Evolutionary conservation across 2,888 invertebrate species (phyloP).

Genomic region (Philaethria dido): DNA sequence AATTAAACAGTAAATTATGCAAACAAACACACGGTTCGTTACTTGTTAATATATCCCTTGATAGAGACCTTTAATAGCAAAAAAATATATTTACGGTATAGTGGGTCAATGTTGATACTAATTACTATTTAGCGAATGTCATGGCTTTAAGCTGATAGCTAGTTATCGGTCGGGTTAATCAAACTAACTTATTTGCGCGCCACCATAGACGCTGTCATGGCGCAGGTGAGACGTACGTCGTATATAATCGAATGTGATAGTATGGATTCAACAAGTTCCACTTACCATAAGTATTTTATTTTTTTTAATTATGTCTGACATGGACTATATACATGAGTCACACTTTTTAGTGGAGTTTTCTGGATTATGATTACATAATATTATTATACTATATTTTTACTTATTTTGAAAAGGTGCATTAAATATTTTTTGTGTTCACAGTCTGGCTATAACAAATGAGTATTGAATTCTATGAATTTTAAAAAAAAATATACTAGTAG

Average conservation of each 20-base stretch:
- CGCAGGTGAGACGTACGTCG: neutral
- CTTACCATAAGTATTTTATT: no score
- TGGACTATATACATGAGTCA: no score
- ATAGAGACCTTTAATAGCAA: slow-evolving; percentile 43
- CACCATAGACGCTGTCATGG: slow-evolving; percentile 18
- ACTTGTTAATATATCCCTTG: slow-evolving; percentile 35
- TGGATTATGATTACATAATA: no score
- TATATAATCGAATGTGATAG: no score
- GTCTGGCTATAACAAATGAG: no score
- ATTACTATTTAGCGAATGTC: slow-evolving; percentile 38
- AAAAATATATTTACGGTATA: slow-evolving; percentile 42
- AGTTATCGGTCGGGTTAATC: neutral
- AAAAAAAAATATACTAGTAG: neutral
- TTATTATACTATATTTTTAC: no score
- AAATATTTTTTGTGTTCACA: no score
- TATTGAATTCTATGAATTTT: no score
- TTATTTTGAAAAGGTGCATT: no score
- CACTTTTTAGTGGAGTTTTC: no score
- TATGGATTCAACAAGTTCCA: no score
- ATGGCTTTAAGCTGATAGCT: slow-evolving; percentile 30
- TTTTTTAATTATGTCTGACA: no score
- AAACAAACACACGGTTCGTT: neutral
- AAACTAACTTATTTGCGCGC: slow-evolving; percentile 14
- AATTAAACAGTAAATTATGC: slow-evolving; percentile 42
- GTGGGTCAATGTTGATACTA: slow-evolving; percentile 49